Conservation (phyloP, 2,797 vertebrate genomes). For the Leucoraja ocellata region DNA sequence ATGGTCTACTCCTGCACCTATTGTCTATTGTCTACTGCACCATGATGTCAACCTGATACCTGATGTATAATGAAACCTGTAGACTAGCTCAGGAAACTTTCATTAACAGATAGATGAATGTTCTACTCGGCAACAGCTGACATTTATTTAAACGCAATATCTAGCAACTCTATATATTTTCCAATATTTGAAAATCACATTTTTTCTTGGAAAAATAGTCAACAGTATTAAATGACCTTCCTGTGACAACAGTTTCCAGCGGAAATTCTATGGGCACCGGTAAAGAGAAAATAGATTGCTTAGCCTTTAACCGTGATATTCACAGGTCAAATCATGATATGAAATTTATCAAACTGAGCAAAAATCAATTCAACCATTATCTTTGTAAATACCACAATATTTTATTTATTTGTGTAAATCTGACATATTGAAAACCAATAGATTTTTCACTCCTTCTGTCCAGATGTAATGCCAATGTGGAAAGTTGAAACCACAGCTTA, state of each 20-base stretch:
- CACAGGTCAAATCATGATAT: not conserved
- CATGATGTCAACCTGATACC: not conserved
- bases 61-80: not conserved
- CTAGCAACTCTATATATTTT: not conserved
- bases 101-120: not conserved
- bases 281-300: not conserved
- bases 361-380: not conserved
- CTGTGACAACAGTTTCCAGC: not conserved
- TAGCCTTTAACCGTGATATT: not conserved
- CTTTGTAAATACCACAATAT: not conserved
- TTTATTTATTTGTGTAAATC: not conserved
- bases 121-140: not conserved
- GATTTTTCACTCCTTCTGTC: not conserved
- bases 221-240: not conserved
- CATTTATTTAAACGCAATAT: not conserved
- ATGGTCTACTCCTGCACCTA: too few species aligned
- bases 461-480: not conserved
- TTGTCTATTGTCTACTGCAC: not conserved
- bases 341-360: not conserved
- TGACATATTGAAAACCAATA: not conserved
- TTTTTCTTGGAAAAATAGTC: not conserved
- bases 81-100: not conserved
- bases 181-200: not conserved
- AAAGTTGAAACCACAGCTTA: not conserved
- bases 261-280: not conserved